These are phyloP conservation scores for Geothlypis trichas DNA, from an alignment of 2,113 vertebrate species.

Conservation along the genomic window DNA sequence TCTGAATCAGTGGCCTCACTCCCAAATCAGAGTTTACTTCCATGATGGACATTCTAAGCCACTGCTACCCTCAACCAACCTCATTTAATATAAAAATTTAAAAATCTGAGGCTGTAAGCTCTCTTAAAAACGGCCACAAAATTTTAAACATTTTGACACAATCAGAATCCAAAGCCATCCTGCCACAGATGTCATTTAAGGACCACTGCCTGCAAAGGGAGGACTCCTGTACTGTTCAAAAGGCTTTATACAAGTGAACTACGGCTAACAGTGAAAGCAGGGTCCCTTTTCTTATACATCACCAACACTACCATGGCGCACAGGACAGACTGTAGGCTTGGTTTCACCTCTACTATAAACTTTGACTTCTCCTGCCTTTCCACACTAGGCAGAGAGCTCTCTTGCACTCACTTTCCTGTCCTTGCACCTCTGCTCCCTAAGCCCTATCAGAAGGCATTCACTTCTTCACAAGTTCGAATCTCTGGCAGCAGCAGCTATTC, in stretches of 20 bases:
- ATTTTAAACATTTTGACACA: background rate
- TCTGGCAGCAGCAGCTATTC: background rate
- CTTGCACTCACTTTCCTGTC: background rate
- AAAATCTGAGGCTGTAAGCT: background rate
- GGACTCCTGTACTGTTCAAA: background rate
- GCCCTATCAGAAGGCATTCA: background rate
- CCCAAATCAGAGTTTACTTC: background rate
- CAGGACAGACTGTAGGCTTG: background rate
- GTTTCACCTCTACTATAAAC: background rate
- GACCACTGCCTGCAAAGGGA: background rate
- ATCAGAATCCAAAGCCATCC: background rate
- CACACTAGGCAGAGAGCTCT: background rate
- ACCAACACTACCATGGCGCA: background rate
- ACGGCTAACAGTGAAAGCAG: background rate
- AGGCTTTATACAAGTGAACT: background rate
- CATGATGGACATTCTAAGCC: background rate
- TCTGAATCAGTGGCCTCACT: background rate
- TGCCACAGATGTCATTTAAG: background rate
- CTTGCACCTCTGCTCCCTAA: background rate
- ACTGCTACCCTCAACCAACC: background rate
- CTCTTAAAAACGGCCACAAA: background rate
- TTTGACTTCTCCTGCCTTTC: background rate
- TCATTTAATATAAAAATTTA: background rate
- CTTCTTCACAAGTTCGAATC: background rate
- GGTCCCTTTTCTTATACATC: background rate